Evolutionary conservation across 2,888 invertebrate genomes (phyloP).

Genomic region (Chymomyza amoena): DNA sequence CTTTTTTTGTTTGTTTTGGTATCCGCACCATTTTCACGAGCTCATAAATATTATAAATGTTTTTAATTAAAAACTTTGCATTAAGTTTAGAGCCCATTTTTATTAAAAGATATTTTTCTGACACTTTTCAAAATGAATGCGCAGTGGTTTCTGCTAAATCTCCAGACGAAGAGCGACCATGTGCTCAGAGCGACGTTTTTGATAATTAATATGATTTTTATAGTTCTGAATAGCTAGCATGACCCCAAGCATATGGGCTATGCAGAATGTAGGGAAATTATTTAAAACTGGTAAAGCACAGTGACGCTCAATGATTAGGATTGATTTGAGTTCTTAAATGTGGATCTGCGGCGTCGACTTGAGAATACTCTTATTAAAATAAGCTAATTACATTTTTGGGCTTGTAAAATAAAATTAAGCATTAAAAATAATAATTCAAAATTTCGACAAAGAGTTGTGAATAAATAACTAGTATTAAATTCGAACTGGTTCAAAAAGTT

Average conservation of each 20-base stretch:
- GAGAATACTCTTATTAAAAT: background rate
- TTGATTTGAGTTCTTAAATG: background rate
- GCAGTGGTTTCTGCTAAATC: conserved; percentile 41
- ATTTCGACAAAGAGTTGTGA: too few relatives aligned
- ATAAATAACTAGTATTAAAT: too few relatives aligned
- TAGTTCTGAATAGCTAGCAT: conserved; percentile 26
- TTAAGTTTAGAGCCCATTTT: conserved; percentile 32
- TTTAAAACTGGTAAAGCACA: conserved; percentile 24
- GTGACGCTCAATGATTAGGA: background rate
- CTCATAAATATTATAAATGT: conserved; percentile 54
- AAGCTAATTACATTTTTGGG: background rate
- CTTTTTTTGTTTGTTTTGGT: too few relatives aligned
- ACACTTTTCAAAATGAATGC: conserved; percentile 47
- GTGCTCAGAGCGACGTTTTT: conserved; percentile 3
- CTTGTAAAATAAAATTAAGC: too few relatives aligned
- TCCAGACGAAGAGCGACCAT: conserved; percentile 21
- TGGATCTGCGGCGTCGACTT: background rate
- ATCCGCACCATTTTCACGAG: conserved; percentile 28
- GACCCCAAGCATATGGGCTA: conserved; percentile 20
- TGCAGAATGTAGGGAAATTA: background rate
- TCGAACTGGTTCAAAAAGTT: too few relatives aligned
- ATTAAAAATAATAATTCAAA: too few relatives aligned
- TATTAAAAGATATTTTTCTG: conserved; percentile 49
- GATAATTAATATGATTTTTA: conserved; percentile 51
- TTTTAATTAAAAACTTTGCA: conserved; percentile 58